phyloP scores from a whole-genome alignment of 2,888 invertebrate genomes.

The Tachina fera region DNA sequence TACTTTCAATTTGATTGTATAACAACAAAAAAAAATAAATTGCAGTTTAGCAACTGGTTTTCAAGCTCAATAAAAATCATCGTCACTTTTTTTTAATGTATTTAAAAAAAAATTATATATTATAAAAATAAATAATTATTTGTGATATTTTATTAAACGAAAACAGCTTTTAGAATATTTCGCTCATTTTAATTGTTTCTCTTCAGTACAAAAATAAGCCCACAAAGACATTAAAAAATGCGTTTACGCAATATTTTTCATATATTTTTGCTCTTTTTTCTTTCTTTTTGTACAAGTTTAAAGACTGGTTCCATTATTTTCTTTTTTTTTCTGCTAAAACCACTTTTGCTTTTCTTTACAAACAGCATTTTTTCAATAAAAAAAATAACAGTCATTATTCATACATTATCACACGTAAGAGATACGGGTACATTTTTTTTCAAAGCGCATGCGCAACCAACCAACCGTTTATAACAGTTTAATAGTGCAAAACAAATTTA shows the following conservation, averaged over 20 bases:
- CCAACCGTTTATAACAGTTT: constrained; percentile 60
- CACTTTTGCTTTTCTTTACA: constrained; percentile 65
- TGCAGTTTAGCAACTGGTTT: constrained; percentile 38
- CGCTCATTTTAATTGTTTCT: background rate
- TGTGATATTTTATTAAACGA: background rate
- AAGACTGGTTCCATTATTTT: constrained; percentile 23
- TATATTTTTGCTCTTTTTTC: constrained; percentile 16
- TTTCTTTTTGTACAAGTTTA: constrained; percentile 13
- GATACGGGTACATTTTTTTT: constrained; percentile 5
- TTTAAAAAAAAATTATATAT: background rate
- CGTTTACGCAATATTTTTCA: constrained; percentile 56
- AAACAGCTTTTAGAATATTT: background rate
- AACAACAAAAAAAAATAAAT: constrained; percentile 1
- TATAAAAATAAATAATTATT: constrained; percentile 12
- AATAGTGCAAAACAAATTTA: constrained; percentile 68
- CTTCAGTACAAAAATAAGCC: constrained; percentile 9
- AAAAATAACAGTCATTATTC: constrained; percentile 45
- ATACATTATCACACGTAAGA: background rate
- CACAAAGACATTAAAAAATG: constrained; percentile 20
- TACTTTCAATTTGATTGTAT: constrained; percentile 54
- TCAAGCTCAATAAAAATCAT: background rate
- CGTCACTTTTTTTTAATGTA: background rate
- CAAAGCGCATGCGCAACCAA: constrained; percentile 59
- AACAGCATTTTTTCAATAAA: constrained; percentile 6
- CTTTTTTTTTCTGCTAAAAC: constrained; percentile 38